Percentiles rank a stretch among this genome's conserved stretches.
These are phyloP conservation scores for Hydropsyche tenuis DNA, from an alignment of 1,140 invertebrate species.

Conservation along the genomic window DNA sequence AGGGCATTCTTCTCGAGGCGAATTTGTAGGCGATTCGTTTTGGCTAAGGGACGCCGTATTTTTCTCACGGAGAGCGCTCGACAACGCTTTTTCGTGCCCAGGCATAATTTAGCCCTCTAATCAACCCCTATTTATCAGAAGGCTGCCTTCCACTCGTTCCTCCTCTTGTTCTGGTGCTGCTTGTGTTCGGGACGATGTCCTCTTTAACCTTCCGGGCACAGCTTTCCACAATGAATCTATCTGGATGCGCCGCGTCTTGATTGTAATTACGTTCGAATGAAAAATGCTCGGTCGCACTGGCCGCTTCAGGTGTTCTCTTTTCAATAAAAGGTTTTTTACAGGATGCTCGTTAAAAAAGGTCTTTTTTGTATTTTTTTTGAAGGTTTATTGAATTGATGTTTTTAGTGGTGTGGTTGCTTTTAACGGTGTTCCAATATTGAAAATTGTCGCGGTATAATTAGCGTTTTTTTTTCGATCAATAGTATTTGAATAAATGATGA, in stretches of 20 bases:
- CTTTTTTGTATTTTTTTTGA: too few relatives aligned
- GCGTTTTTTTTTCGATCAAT: too few relatives aligned
- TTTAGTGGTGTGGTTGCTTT: too few relatives aligned
- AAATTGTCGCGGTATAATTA: too few relatives aligned
- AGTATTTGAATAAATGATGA: too few relatives aligned
- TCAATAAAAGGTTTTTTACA: too few relatives aligned
- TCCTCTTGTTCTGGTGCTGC: background rate
- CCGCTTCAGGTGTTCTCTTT: too few relatives aligned
- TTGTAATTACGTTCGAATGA: slow-evolving; percentile 31
- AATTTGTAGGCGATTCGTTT: slow-evolving; percentile 22
- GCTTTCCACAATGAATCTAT: slow-evolving; percentile 5
- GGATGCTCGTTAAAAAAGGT: too few relatives aligned
- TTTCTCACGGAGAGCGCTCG: slow-evolving; percentile 9
- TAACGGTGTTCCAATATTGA: too few relatives aligned
- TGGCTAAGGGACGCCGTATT: background rate
- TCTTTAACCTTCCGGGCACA: background rate
- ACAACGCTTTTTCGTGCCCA: slow-evolving; percentile 32
- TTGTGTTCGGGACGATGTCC: background rate
- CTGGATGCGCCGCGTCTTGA: background rate
- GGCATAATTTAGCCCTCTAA: slow-evolving; percentile 39
- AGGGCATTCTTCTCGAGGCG: background rate
- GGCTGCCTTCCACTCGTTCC: background rate
- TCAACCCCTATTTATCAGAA: slow-evolving; percentile 36
- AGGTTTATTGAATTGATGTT: too few relatives aligned
- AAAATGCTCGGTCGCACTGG: slow-evolving; percentile 26